Base-by-base conservation (phyloP, 2,888 invertebrate genomes). In the Hanleya hanleyi region DNA sequence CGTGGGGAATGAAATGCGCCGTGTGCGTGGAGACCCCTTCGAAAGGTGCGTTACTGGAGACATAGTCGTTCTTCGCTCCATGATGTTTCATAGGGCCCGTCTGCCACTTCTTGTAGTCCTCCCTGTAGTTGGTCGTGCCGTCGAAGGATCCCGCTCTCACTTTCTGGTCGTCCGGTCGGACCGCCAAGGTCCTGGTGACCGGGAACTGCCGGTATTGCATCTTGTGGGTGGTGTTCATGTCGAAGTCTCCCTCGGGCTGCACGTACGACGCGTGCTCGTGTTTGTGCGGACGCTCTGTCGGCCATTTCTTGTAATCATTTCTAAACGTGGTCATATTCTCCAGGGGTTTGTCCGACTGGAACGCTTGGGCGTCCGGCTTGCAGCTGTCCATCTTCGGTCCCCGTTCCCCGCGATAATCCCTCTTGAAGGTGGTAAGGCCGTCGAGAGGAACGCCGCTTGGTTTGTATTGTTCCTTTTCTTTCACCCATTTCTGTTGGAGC, bases 321-420 rank as follows among this genome's bases (percentile, higher is more conserved):
- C 86, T 83, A 71, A 87, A 83, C 0, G 91, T 91, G 32, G 91
- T 91, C 38, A 79, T 80, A 71, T 83, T 89, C 35, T 89, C 86
- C 49, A 91, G 86, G 4, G 89, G 90, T 9, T 87, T 88, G 26
- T 84, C 83, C 3, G 89, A 89, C 37, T 82, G 81, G 79, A 85
- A 89, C 5, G 89, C 87, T 9, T 75, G 75, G 29, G 80, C 77
- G n/a, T 84, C 85, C 0, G 91, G 91, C 69, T 89, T 90, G 69
- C 83, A 89, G 73, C 87, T 87, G 33, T 77, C 76, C 37, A 81
- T 78, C 61, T 83, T 85, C 5, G 74, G 77, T 1, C 81, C 88
- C 6, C 70, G 73, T 29, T 81, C 73, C 6, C 85, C 86, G 22
- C 75, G 77, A 76, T 81, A 90, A 69, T 90, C 90, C 49, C 85